phyloP scores from a whole-genome alignment of 1,140 invertebrate species.

The Brachionus rotundiformis region DNA sequence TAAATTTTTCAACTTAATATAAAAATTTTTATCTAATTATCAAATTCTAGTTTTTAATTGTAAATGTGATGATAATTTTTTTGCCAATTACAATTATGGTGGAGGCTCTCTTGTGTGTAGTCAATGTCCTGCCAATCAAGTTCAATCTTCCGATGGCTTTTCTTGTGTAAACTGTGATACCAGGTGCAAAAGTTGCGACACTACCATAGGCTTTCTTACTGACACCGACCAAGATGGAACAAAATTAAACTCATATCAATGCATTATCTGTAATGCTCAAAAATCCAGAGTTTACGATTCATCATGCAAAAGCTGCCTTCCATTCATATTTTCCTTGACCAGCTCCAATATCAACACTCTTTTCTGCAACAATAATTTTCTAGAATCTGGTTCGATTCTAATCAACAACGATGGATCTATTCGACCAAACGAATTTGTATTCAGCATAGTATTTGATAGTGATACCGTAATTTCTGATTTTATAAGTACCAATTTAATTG shows the following conservation, averaged over 20 bases:
- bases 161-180: slow-evolving; percentile 12
- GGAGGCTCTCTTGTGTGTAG: slow-evolving; percentile 30
- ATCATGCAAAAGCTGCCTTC: background rate
- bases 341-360: background rate
- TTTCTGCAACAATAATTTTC: background rate
- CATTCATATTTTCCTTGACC: background rate
- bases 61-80: slow-evolving; percentile 5
- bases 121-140: background rate
- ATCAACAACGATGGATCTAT: background rate
- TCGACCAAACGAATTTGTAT: background rate
- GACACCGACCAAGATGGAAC: slow-evolving; percentile 15
- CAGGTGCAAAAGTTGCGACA: background rate
- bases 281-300: background rate
- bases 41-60: slow-evolving; percentile 42
- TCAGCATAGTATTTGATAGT: background rate
- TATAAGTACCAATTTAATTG: background rate
- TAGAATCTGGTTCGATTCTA: background rate
- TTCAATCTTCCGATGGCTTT: slow-evolving; percentile 26
- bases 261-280: background rate
- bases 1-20: background rate
- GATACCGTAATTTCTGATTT: background rate
- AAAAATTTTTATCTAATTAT: background rate
- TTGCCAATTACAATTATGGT: background rate
- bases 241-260: background rate
- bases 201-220: background rate